Percentiles rank a stretch among this genome's conserved stretches.
Evolutionary conservation across 2,888 invertebrate genomes (phyloP).

Genomic region (Scaptomyza polygonia): DNA sequence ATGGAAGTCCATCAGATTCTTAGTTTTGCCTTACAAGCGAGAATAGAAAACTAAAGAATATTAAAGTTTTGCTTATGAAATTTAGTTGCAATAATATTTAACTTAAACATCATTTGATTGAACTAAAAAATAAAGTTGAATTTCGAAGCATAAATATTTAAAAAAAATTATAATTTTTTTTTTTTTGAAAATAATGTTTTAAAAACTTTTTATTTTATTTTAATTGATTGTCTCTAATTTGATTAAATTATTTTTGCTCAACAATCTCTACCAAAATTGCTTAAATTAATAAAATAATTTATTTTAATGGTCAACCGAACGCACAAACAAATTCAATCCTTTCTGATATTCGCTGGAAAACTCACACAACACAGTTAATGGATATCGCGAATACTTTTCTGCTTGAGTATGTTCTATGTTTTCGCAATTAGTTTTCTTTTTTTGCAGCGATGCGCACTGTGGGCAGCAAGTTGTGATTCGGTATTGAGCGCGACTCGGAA

Average conservation of each 20-base stretch:
- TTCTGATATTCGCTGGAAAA: conserved; percentile 1
- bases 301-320: conserved; percentile 22
- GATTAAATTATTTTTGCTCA: not conserved
- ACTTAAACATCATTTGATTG: no score
- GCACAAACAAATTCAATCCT: conserved; percentile 26
- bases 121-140: no score
- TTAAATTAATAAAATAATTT: not conserved
- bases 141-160: no score
- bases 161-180: no score
- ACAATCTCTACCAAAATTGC: not conserved
- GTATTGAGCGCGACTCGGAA: conserved; percentile 83
- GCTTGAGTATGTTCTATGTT: conserved; percentile 7
- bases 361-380: conserved; percentile 18
- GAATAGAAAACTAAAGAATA: no score
- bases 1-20: no score
- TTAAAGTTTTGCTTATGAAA: no score
- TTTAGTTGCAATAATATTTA: no score
- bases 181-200: no score
- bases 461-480: conserved; percentile 79
- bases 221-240: no score
- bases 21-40: no score
- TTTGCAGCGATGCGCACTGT: conserved; percentile 60
- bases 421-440: conserved; percentile 24
- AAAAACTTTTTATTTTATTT: no score
- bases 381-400: conserved; percentile 41